A percentile compares a stretch with the other conserved stretches of the same genome.
These are phyloP conservation scores for Pundamilia nyererei DNA, from an alignment of 2,113 vertebrate species.

Conservation along the genomic window DNA sequence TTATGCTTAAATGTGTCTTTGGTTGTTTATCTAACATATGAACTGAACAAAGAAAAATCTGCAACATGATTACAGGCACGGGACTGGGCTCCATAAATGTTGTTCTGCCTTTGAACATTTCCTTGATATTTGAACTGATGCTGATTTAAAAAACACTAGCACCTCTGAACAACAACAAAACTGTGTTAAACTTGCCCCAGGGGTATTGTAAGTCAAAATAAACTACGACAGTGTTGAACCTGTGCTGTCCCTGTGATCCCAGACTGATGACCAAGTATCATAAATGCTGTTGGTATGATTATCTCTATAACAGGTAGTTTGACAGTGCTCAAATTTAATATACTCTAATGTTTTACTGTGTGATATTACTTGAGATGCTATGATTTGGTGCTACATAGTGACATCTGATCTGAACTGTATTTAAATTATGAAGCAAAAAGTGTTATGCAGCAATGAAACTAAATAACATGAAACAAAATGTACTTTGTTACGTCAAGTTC, in stretches of 20 bases:
- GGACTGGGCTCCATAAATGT: not conserved
- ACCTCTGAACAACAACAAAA: not conserved
- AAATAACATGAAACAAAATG: not conserved
- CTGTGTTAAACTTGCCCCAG: not conserved
- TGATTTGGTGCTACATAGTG: not conserved
- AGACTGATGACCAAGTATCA: not conserved
- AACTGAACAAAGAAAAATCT: not conserved
- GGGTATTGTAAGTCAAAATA: not conserved
- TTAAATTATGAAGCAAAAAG: not conserved
- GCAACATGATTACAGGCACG: not conserved
- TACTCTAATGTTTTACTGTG: not conserved
- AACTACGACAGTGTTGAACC: rapidly evolving
- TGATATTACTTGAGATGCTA: not conserved
- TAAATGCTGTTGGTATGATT: not conserved
- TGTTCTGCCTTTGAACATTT: not conserved
- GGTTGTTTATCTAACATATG: rapidly evolving
- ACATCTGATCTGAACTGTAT: not conserved
- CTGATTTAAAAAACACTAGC: not conserved
- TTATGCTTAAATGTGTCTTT: not conserved
- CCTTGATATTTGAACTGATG: not conserved
- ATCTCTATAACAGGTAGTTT: not conserved
- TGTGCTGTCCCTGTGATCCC: not conserved
- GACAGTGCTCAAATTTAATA: not conserved
- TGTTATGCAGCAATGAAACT: not conserved
- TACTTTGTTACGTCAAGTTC: rapidly evolving